Evolutionary conservation across 2,797 vertebrate genomes (phyloP).

Genomic region (Sciurus carolinensis): DNA sequence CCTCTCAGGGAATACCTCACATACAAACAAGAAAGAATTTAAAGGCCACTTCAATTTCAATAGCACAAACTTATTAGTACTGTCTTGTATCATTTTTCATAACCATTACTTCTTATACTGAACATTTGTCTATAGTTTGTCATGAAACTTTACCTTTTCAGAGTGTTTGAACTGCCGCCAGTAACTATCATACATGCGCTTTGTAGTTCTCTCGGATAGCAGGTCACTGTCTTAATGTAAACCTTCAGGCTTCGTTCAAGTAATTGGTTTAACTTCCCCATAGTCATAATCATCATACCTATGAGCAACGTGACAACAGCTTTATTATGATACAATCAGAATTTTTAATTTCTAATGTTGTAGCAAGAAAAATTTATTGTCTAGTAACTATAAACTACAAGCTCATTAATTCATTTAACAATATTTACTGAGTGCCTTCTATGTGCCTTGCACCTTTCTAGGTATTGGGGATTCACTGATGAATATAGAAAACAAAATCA

Average conservation of each 20-base stretch:
- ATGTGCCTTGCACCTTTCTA: not conserved
- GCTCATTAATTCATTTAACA: not conserved
- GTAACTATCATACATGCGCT: slow-evolving; percentile 94
- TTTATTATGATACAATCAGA: not conserved
- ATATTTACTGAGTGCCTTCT: not conserved
- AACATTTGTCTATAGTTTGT: not conserved
- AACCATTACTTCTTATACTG: not conserved
- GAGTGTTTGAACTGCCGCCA: slow-evolving; percentile 94
- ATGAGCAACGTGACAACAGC: slow-evolving; percentile 35
- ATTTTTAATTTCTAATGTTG: slow-evolving; percentile 49
- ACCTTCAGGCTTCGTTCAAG: slow-evolving; percentile 94
- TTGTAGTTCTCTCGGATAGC: slow-evolving; percentile 93
- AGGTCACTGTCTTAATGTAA: slow-evolving; percentile 95
- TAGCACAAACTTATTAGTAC: not conserved
- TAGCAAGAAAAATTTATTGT: not conserved
- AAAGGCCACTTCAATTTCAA: not conserved
- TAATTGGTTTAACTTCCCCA: slow-evolving; percentile 94
- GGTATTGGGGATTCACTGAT: not conserved
- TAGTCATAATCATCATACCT: slow-evolving; percentile 95
- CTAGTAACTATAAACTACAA: not conserved
- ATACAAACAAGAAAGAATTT: too few species aligned
- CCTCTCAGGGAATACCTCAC: too few species aligned
- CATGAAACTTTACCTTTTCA: slow-evolving; percentile 89
- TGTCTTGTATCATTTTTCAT: not conserved
- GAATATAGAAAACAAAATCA: not conserved